Base-by-base conservation (phyloP, 2,888 invertebrate genomes). In the Eulithis testata region DNA sequence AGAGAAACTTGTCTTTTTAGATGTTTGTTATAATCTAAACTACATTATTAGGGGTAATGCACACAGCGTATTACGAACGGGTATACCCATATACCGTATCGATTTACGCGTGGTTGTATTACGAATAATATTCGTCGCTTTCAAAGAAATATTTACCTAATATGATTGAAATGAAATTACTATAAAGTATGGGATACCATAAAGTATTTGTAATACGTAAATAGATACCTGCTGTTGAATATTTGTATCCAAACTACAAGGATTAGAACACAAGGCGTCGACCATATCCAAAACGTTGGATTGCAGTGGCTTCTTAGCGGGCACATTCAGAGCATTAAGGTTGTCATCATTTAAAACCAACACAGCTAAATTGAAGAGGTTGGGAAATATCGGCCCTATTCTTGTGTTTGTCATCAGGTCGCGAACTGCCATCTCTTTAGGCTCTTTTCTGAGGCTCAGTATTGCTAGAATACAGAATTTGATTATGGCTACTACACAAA, bases 341-440 rank as follows among this genome's bases (percentile, higher is more conserved):
- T 93, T 93, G 68, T 95, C 94, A 74, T 95, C 95, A 51, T 94
- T 94, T 0, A 95, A 79, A 2, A 95, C 91, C 49, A 94, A 77
- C 27, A 94, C 94, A 0, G 94, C 94, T 73, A 95, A 82, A 77
- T 94, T 94, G 78, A 95, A 94, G 55, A 95, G 90, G 83, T 94
- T 94, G 11, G 94, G 94, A 61, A 94, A 93, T 71, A 95, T 94
- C 0, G 94, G 94, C 0, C 95, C 95, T 31, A 95, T 94, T 27
- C 93, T 81, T 0, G 93, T 90, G 78, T 95, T 95, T n/a, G 91
- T 90, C 70, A 90, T 90, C 51, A 95, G 83, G 78, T 94, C 94
- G 68, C 88, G 87, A n/a, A 95, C 90, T 0, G 94, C 94, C 59
- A 93, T 76, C 67, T 90, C 88, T 76, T 94, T 90, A 3, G 94